Conservation (phyloP, 2,888 invertebrate genomes). For the Falcaria lacertinaria region DNA sequence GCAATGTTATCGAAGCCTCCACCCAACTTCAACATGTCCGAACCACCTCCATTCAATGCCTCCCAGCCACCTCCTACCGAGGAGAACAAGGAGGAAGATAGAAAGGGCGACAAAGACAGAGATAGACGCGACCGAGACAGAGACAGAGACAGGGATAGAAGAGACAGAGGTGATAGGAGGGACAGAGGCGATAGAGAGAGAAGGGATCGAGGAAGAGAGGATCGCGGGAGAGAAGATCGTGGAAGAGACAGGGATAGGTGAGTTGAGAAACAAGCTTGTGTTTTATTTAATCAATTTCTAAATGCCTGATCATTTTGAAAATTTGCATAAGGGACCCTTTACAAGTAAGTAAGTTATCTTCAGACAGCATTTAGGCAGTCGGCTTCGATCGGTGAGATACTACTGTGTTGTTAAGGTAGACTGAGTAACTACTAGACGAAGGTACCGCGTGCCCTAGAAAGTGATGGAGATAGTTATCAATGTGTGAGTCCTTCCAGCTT, state of each 20-base stretch:
- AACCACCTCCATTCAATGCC: conserved; percentile 47
- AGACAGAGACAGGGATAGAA: conserved; percentile 26
- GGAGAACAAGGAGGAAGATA: conserved; percentile 44
- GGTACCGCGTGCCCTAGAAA: too few relatives aligned
- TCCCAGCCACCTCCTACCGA: conserved; percentile 41
- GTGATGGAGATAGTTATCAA: too few relatives aligned
- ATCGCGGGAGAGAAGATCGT: conserved; percentile 11
- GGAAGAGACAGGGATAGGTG: conserved; percentile 22
- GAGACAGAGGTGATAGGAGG: conserved; percentile 20
- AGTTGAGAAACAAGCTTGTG: too few relatives aligned
- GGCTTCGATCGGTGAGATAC: too few relatives aligned
- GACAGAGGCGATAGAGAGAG: conserved; percentile 24
- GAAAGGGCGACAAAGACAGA: conserved; percentile 27
- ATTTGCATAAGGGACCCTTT: too few relatives aligned
- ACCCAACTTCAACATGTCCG: conserved; percentile 59
- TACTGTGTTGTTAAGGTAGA: too few relatives aligned
- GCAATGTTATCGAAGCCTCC: conserved; percentile 75
- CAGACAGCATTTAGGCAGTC: too few relatives aligned
- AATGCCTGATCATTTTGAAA: too few relatives aligned
- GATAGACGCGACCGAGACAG: conserved; percentile 19
- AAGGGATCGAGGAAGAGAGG: conserved; percentile 10
- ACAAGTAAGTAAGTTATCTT: too few relatives aligned
- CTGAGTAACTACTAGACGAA: too few relatives aligned
- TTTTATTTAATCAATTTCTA: too few relatives aligned
- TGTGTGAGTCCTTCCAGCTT: too few relatives aligned